These are phyloP conservation scores for Liopterus haemorrhoidalis DNA, from an alignment of 2,888 invertebrate species.

Conservation along the genomic window DNA sequence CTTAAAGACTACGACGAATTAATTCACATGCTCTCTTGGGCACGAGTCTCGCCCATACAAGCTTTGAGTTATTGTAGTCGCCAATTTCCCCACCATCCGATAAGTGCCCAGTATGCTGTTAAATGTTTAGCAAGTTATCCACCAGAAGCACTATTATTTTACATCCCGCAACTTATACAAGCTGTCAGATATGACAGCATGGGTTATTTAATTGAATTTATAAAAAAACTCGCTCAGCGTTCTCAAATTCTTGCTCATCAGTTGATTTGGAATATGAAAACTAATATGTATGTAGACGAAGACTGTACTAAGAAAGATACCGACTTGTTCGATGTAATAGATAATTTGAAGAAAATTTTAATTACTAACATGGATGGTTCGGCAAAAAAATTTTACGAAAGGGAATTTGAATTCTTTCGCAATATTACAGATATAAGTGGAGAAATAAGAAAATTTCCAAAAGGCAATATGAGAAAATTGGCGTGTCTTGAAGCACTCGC, in stretches of 20 bases:
- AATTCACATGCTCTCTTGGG: conserved; percentile 93
- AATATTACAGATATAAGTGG: conserved; percentile 97
- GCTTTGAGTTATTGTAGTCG: conserved; percentile 95
- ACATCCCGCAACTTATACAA: conserved; percentile 96
- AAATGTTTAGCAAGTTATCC: conserved; percentile 84
- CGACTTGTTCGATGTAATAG: conserved; percentile 71
- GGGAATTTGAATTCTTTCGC: conserved; percentile 96
- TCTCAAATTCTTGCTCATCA: conserved; percentile 98
- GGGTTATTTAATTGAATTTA: conserved; percentile 98
- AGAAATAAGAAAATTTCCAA: conserved; percentile 83
- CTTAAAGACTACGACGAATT: conserved; percentile 82
- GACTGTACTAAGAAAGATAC: conserved; percentile 87
- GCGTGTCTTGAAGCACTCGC: conserved; percentile 89
- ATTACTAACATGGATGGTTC: conserved; percentile 82
- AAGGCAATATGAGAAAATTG: conserved; percentile 85
- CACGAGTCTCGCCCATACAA: conserved; percentile 74
- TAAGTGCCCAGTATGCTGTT: conserved; percentile 96
- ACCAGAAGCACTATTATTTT: conserved; percentile 86
- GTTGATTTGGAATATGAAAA: conserved; percentile 99
- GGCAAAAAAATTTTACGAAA: conserved; percentile 91
- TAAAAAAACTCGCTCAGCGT: conserved; percentile 85
- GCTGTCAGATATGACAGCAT: conserved; percentile 89
- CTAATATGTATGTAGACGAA: conserved; percentile 95
- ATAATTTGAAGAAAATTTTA: conserved; percentile 70
- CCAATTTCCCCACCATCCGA: conserved; percentile 94